Percentiles rank a stretch among this genome's conserved stretches.
Conservation (phyloP, 2,797 vertebrate species). For the Gobionotothen gibberifrons region DNA sequence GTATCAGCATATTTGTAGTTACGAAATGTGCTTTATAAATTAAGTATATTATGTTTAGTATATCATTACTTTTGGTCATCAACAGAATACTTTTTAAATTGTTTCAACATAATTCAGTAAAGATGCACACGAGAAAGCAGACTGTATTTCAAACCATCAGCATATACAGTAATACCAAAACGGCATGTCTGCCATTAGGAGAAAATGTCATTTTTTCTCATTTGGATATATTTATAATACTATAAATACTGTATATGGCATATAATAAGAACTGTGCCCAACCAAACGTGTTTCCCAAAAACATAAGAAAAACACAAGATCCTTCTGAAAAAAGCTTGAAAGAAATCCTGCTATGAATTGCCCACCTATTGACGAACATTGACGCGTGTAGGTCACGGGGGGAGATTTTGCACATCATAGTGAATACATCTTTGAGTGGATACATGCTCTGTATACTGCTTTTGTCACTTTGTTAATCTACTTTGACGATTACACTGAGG, state of each 20-base stretch:
- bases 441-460: conserved; percentile 11
- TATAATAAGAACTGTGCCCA: background rate
- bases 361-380: background rate
- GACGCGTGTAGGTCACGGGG: conserved; percentile 7
- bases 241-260: too few relatives aligned
- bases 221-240: too few relatives aligned
- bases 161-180: background rate
- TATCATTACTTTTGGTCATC: conserved; percentile 3
- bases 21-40: too few relatives aligned
- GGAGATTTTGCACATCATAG: conserved; percentile 10
- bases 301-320: background rate
- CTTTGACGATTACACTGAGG: conserved; percentile 48
- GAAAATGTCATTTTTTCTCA: too few relatives aligned
- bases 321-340: conserved; percentile 1
- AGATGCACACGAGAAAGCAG: background rate
- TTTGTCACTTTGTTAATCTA: conserved; percentile 45
- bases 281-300: background rate
- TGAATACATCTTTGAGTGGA: conserved; percentile 12
- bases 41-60: too few relatives aligned
- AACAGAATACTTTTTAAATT: background rate
- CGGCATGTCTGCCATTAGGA: too few relatives aligned
- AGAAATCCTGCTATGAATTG: background rate
- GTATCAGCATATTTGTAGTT: background rate
- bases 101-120: background rate
- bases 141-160: background rate